Evolutionary conservation across 2,113 vertebrate genomes (phyloP).

Genomic region (Myrmecophaga tridactyla): DNA sequence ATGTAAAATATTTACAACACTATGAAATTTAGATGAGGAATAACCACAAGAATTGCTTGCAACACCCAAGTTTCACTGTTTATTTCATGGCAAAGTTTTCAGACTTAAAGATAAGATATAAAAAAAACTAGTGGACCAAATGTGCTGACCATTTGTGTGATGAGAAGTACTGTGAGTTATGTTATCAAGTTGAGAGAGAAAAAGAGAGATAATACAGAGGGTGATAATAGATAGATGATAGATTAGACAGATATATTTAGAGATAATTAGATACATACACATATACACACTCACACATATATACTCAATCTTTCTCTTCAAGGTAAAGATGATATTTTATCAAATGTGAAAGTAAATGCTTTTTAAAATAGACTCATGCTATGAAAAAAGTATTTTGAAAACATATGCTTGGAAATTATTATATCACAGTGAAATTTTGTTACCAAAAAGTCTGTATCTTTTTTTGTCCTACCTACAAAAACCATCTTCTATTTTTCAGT

Average conservation of each 20-base stretch:
- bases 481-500: conserved; percentile 40
- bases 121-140: background rate
- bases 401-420: conserved; percentile 47
- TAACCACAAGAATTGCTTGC: background rate
- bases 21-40: conserved; percentile 17
- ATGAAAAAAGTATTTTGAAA: conserved; percentile 58
- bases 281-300: background rate
- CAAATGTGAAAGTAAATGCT: conserved; percentile 48
- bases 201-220: background rate
- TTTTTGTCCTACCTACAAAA: conserved; percentile 30
- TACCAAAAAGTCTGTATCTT: conserved; percentile 44
- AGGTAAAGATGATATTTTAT: conserved; percentile 33
- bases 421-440: conserved; percentile 5
- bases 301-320: conserved; percentile 33
- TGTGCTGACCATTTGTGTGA: background rate
- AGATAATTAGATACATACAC: background rate
- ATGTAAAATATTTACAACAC: background rate
- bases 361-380: conserved; percentile 51
- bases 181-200: background rate
- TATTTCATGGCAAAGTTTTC: conserved; percentile 8
- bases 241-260: background rate
- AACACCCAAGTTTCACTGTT: background rate
- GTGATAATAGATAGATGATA: background rate
- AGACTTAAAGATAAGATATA: conserved; percentile 26
- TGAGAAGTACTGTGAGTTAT: background rate